A percentile compares a stretch with the other conserved stretches of the same genome.
Conservation (phyloP, 2,797 vertebrate species). For the Sciurus vulgaris region DNA sequence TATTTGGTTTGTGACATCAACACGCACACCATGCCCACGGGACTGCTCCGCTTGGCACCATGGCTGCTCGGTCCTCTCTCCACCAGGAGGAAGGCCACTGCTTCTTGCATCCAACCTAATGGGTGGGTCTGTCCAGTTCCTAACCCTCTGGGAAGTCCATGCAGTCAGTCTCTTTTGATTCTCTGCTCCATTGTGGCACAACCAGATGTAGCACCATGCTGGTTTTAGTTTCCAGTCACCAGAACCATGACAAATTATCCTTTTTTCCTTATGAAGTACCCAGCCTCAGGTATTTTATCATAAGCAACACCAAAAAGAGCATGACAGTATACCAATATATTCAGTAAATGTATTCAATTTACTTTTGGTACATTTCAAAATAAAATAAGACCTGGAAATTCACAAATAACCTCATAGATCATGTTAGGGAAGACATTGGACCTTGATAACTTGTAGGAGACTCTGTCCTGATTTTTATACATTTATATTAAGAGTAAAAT, state of each 20-base stretch:
- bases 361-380: background rate
- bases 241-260: background rate
- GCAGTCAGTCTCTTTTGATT: too few species aligned
- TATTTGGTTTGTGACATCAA: background rate
- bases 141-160: background rate
- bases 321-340: background rate
- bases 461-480: background rate
- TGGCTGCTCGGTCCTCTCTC: background rate
- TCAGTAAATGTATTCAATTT: background rate
- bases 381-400: background rate
- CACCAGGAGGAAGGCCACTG: background rate
- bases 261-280: too few species aligned
- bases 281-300: background rate
- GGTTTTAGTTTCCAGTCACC: background rate
- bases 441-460: background rate
- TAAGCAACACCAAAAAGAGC: background rate
- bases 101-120: background rate
- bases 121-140: too few species aligned
- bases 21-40: background rate
- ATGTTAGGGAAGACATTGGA: background rate
- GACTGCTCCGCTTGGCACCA: background rate
- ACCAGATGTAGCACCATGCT: background rate
- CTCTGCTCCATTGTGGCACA: background rate
- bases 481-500: background rate
- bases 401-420: background rate